These are phyloP conservation scores for Tenebrosternarchus preto DNA, from an alignment of 2,113 vertebrate genomes.

Conservation along the genomic window DNA sequence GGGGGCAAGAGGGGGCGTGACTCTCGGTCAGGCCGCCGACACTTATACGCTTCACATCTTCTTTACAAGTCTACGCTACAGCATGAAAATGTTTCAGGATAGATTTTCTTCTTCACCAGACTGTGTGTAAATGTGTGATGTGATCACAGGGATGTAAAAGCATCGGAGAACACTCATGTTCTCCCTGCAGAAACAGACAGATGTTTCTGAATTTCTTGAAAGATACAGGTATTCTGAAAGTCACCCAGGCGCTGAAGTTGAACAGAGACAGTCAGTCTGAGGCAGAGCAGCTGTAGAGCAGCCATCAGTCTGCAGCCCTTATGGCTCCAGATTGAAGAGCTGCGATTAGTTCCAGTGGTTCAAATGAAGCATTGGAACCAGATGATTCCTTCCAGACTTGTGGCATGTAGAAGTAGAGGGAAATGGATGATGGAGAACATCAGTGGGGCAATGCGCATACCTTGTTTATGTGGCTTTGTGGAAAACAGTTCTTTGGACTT, in stretches of 20 bases:
- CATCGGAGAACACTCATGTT: background rate
- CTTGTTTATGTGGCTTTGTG: constrained; percentile 47
- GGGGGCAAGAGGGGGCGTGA: background rate
- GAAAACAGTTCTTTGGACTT: constrained; percentile 51
- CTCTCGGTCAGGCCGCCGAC: background rate
- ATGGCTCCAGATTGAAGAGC: constrained; percentile 63
- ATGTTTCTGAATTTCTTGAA: constrained; percentile 7
- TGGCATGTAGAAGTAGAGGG: constrained; percentile 42
- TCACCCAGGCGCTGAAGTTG: constrained; percentile 36
- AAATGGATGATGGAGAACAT: constrained; percentile 49
- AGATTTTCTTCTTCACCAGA: background rate
- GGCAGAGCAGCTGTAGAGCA: constrained; percentile 63
- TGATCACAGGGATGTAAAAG: background rate
- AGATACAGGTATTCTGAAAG: constrained; percentile 21
- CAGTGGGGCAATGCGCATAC: constrained; percentile 45
- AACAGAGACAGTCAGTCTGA: constrained; percentile 44
- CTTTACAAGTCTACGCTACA: background rate
- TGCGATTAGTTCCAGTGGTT: constrained; percentile 71
- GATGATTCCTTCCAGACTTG: constrained; percentile 61
- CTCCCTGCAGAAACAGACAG: constrained; percentile 10
- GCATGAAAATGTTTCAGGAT: background rate
- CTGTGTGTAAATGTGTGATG: background rate
- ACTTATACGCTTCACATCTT: background rate
- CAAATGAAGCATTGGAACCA: constrained; percentile 73
- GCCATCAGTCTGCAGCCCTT: constrained; percentile 64